Evolutionary conservation across 2,888 invertebrate species (phyloP).

Genomic region (Theodoxus fluviatilis): DNA sequence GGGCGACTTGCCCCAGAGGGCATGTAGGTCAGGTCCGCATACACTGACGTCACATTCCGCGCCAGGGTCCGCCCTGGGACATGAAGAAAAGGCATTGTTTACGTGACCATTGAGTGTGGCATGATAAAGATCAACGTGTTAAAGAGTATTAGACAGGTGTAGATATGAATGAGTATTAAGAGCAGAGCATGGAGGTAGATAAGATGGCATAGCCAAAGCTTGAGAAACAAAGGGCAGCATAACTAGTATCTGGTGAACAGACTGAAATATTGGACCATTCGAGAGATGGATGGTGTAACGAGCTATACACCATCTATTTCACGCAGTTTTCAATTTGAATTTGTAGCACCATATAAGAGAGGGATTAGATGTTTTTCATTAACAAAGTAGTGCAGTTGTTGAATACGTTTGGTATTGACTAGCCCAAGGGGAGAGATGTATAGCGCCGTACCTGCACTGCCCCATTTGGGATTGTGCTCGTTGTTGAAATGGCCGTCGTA

Average conservation of each 20-base stretch:
- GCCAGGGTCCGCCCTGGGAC: constrained; percentile 69
- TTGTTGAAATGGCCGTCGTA: constrained; percentile 69
- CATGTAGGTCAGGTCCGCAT: constrained; percentile 70
- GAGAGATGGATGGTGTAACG: no score
- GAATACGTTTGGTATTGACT: not conserved
- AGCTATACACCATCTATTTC: no score
- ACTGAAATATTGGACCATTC: no score
- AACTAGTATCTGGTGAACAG: no score
- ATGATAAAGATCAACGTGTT: not conserved
- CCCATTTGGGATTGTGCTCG: constrained; percentile 62
- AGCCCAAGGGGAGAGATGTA: not conserved
- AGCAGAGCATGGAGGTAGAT: no score
- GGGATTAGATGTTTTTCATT: not conserved
- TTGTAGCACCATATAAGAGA: no score
- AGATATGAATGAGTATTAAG: no score
- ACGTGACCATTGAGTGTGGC: not conserved
- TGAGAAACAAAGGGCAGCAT: no score
- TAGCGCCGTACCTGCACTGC: constrained; percentile 51
- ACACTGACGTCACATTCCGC: constrained; percentile 70
- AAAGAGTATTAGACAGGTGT: not conserved
- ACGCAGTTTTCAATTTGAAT: no score
- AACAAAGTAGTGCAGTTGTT: no score
- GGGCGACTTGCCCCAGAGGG: constrained; percentile 69
- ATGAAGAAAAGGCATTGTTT: constrained; percentile 5
- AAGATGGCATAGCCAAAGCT: no score